Evolutionary conservation across 2,888 invertebrate species (phyloP).

Genomic region (Phyllotreta cruciferae): DNA sequence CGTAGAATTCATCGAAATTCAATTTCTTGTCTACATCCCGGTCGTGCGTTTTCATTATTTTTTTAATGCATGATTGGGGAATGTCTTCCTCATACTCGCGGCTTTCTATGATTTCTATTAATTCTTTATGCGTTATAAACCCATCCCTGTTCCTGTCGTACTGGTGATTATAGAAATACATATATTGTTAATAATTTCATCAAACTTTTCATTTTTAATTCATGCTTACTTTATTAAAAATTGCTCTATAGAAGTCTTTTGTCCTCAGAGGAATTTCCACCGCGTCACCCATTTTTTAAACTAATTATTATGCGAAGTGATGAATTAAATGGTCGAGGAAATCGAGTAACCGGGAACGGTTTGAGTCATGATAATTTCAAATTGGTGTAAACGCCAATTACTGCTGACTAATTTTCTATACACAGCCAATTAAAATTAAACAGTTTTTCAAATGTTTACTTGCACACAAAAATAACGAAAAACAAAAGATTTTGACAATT

Average conservation of each 20-base stretch:
- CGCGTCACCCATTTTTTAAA: constrained; percentile 20
- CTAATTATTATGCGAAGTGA: too few relatives aligned
- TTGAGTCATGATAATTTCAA: too few relatives aligned
- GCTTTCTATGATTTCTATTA: constrained; percentile 68
- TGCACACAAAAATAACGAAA: too few relatives aligned
- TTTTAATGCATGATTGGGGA: constrained; percentile 66
- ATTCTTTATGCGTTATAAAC: constrained; percentile 70
- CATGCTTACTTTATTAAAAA: constrained; percentile 49
- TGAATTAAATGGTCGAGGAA: too few relatives aligned
- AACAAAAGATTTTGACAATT: too few relatives aligned
- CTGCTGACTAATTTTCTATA: too few relatives aligned
- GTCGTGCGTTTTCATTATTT: constrained; percentile 73
- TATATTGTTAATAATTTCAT: background rate
- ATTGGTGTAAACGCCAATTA: too few relatives aligned
- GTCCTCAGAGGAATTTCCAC: constrained; percentile 44
- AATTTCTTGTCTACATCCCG: constrained; percentile 70
- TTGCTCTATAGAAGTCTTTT: constrained; percentile 45
- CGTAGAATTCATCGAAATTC: constrained; percentile 76
- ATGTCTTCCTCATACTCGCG: constrained; percentile 72
- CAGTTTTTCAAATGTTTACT: too few relatives aligned
- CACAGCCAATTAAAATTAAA: too few relatives aligned
- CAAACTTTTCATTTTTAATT: constrained; percentile 1
- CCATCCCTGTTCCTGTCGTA: constrained; percentile 78
- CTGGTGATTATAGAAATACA: constrained; percentile 56
- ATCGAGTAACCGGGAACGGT: too few relatives aligned